Evolutionary conservation across 2,888 invertebrate species (phyloP), one percentile per base, ranked within the genome.

Genomic region (Sialis fuliginosa): DNA sequence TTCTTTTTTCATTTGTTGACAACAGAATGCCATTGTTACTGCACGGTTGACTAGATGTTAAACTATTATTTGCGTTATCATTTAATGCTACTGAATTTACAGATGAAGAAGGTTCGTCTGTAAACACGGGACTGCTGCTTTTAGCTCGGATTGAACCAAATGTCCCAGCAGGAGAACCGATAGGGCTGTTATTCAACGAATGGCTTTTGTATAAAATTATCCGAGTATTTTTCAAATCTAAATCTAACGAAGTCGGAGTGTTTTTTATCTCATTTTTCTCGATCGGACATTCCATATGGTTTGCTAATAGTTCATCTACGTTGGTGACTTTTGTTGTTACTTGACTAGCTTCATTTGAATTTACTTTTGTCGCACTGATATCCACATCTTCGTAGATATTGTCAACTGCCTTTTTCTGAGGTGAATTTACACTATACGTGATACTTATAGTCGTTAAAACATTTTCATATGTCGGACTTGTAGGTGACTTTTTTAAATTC

Each of bases 391-490:
- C 78, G 54, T 78, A 77, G 0, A 75, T 59, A 59, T 68, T 55
- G 48, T 61, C 59, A 0, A 70, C 69, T 51, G 70, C 54, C 6
- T 49, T 45, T 56, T 70, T 73, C 1, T 68, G 70, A 0, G 81
- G 81, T 4, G 79, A 79, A 57, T 78, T 69, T 33, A 60, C 48
- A 50, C 61, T 68, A 58, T 81, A 81, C 2, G 77, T 81, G 6
- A 81, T 81, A 61, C 77, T 81, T 30, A 81, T 81, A 0, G 81
- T 81, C 2, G 81, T 79, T 57, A 79, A 72, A 1, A 81, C 60
- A 49, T 65, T 65, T 48, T 65, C 65, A 50, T 65, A 64, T 8
- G 56, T 61, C 0, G 78, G 78, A 55, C 75, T 76, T 55, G 69
- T 68, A 7, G 68, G 54, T 1, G 64, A 62, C 0, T 65, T 66